phyloP scores from a whole-genome alignment of 2,888 invertebrate genomes.

The Rhagium mordax region DNA sequence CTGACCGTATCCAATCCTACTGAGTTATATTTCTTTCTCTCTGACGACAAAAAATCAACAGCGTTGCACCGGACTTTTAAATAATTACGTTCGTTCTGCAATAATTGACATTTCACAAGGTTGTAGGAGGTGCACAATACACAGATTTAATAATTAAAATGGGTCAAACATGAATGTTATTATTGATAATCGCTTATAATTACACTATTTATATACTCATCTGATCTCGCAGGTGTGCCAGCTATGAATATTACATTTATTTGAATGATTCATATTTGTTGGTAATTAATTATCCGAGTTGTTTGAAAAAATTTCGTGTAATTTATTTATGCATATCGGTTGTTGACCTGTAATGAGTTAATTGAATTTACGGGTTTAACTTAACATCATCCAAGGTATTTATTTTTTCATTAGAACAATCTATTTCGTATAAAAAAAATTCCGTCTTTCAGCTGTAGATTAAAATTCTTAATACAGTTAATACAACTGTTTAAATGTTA shows the following conservation, averaged over 20 bases:
- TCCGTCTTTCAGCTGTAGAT: no score
- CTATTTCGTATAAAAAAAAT: no score
- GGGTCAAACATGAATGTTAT: slow-evolving; percentile 23
- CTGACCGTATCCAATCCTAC: neutral
- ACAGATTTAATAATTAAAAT: slow-evolving; percentile 16
- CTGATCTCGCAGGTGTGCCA: slow-evolving; percentile 16
- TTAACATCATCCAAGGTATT: neutral
- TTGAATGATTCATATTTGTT: slow-evolving; percentile 13
- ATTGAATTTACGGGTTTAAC: neutral
- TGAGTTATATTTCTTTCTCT: neutral
- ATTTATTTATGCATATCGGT: neutral
- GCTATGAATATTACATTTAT: slow-evolving; percentile 9
- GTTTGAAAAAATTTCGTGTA: neutral
- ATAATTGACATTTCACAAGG: slow-evolving; percentile 5
- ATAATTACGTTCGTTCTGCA: neutral
- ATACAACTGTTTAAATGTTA: no score
- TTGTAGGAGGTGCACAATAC: slow-evolving; percentile 11
- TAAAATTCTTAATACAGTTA: no score
- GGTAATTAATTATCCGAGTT: neutral
- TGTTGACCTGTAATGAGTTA: slow-evolving; percentile 1
- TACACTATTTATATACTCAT: slow-evolving; percentile 21
- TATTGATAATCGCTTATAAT: slow-evolving; percentile 20
- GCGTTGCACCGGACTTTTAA: neutral
- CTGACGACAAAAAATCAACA: neutral
- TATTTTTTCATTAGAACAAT: neutral